Base-by-base conservation (phyloP, 2,113 vertebrate species). In the Mandrillus leucophaeus region DNA sequence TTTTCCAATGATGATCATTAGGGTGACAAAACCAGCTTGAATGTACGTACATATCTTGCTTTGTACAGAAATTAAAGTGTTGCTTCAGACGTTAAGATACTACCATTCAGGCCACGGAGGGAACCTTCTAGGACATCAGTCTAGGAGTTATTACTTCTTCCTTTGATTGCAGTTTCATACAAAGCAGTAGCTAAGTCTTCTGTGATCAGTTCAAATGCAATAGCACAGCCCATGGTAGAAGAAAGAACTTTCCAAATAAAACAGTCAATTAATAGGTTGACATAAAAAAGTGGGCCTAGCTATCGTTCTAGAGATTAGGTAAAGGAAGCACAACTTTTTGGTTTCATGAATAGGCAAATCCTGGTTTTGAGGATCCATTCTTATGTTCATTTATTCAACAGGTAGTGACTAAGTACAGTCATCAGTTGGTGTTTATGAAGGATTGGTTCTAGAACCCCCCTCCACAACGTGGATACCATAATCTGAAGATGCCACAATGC, bases 1-100 rank as follows among this genome's bases (percentile, higher is more conserved):
- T 98, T 95, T 91, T 96, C 78, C 98, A 98, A 97, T 98, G 98
- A 98, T 89, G 95, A 50, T 97, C 97, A 98, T 97, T 98, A 95
- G 85, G 92, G 73, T 73, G 88, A 98, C 94, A 96, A 96, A 96
- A 95, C 52, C 64, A 79, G 40, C 40, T 91, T 93, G 88, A 95
- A 52, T 18, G 8, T 97, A 98, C 89, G 85, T 98, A 98, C 96
- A 90, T 83, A 93, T 57, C 92, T 70, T 94, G 75, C 95, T 98
- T 96, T 81, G 78, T 97, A 96, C 89, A 95, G 66, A 97, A 90
- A 93, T 85, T 88, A 93, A 96, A 98, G 45, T 90, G 85, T 87
- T 97, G 90, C 92, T 92, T 82, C 82, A 97, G 93, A 96, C 48
- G 68, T 66, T 90, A 50, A 96, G 80, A 89, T 98, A 95, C 96